Conservation (phyloP, 2,113 vertebrate genomes). For the Etheostoma spectabile region DNA sequence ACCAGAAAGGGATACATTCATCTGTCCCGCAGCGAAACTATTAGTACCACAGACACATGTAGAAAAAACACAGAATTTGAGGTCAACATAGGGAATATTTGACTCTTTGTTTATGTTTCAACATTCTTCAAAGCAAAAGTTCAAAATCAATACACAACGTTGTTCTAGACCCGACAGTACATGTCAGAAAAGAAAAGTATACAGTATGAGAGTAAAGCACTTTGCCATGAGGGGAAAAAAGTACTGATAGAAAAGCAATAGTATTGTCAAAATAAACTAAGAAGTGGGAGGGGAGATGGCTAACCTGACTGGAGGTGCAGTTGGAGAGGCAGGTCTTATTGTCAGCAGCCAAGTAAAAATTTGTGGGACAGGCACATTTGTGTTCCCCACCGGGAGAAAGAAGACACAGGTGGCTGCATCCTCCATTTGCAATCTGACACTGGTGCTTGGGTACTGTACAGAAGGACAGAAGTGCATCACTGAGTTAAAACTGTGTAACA, state of each 20-base stretch:
- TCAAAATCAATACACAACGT: constrained; percentile 51
- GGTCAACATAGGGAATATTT: constrained; percentile 31
- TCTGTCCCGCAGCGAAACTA: constrained; percentile 98
- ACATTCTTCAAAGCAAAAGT: constrained; percentile 53
- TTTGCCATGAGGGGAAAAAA: constrained; percentile 45
- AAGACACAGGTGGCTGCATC: constrained; percentile 98
- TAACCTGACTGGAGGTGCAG: constrained; percentile 97
- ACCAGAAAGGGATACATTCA: constrained; percentile 99
- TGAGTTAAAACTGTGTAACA: constrained; percentile 28
- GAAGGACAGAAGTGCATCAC: constrained; percentile 38
- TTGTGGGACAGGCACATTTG: constrained; percentile 96
- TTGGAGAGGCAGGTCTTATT: constrained; percentile 97
- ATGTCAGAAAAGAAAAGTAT: constrained; percentile 28
- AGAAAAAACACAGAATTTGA: constrained; percentile 16
- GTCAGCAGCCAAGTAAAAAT: constrained; percentile 96
- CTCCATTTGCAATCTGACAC: constrained; percentile 94
- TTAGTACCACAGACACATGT: background rate
- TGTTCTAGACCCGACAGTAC: constrained; percentile 5
- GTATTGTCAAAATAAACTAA: constrained; percentile 6
- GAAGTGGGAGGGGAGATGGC: constrained; percentile 10
- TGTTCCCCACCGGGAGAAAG: constrained; percentile 90
- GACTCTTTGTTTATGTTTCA: constrained; percentile 12
- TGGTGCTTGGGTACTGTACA: constrained; percentile 92
- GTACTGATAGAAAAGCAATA: constrained; percentile 8
- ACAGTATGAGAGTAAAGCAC: constrained; percentile 10